Evolutionary conservation across 2,888 invertebrate genomes (phyloP), one percentile per base, ranked within the genome.

Genomic region (Coelopa pilipes): DNA sequence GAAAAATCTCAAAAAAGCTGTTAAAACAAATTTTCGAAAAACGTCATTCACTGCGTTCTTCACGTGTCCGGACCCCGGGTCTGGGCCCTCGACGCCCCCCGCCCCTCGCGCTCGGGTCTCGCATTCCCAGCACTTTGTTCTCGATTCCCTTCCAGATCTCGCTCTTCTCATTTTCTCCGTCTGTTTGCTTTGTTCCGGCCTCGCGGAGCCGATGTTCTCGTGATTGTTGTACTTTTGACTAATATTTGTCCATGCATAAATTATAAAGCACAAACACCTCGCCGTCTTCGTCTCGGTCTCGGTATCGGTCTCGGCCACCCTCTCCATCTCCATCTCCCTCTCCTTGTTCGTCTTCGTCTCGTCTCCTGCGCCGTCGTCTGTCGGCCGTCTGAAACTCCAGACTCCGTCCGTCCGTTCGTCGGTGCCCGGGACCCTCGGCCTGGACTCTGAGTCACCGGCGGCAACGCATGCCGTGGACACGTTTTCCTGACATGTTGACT

Each of bases 171-270:
- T 34, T 34, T 34, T 34, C 34, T 34, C 34, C 34, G 34, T 34
- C 7, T 34, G 34, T 34, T 34, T 34, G 34, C 7, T 34, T 34
- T 2, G 34, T 12, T 15, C 65, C 15, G n/a, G 15, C 34, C 45
- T 46, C 34, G 17, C 12, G 11, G 12, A n/a, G 45, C 21, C 10
- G n/a, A 10, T 47, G 46, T 49, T 49, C 10, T 1, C 24, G 10
- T 66, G 19, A 60, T 60, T 24, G 34, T 60, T 34, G 34, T 34
- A 62, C 34, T 10, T 13, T 10, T n/a, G 34, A 10, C 45, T 62
- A 62, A 62, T 62, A 24, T 50, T 66, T 49, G 68, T 34, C n/a
- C 55, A 45, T 68, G 68, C 68, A 55, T 66, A 53, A 21, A 47
- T 66, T 66, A 66, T 57, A 50, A 50, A 50, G n/a, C 13, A 62